These are phyloP conservation scores for Ptychochromis oligacanthus DNA, from an alignment of 2,113 vertebrate genomes.

Conservation along the genomic window DNA sequence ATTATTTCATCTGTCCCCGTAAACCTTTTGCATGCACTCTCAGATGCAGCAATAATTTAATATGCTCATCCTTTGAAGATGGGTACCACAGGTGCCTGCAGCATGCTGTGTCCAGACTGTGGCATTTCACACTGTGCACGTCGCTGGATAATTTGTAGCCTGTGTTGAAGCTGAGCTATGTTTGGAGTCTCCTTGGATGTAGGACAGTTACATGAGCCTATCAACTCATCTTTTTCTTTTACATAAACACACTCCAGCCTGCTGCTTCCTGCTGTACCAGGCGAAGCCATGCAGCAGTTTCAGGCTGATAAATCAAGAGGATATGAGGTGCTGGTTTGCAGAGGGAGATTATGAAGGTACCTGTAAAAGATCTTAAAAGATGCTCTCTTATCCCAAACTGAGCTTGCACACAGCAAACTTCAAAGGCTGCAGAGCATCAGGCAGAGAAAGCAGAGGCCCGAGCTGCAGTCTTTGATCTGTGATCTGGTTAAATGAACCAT, in stretches of 20 bases:
- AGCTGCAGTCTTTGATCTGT: constrained; percentile 35
- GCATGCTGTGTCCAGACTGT: background rate
- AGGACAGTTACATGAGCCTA: constrained; percentile 20
- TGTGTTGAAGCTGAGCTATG: background rate
- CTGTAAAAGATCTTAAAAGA: background rate
- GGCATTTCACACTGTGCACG: background rate
- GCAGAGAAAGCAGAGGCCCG: background rate
- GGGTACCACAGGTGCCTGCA: background rate
- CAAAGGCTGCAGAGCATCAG: constrained; percentile 38
- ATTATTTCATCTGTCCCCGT: background rate
- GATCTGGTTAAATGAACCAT: constrained; percentile 44
- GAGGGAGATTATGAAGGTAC: background rate
- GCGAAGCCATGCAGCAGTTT: background rate
- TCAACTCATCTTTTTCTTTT: constrained; percentile 9
- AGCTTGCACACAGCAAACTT: constrained; percentile 13
- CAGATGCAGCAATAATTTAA: constrained; percentile 1
- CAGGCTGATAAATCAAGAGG: background rate
- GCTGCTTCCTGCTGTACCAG: background rate
- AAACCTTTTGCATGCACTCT: background rate
- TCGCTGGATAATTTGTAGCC: background rate
- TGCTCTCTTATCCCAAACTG: constrained; percentile 11
- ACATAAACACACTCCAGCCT: background rate
- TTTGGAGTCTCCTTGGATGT: constrained; percentile 22
- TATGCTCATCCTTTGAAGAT: background rate
- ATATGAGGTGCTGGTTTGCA: background rate